Conservation (phyloP, 2,888 invertebrate species). For the Pristionchus japonicus region DNA sequence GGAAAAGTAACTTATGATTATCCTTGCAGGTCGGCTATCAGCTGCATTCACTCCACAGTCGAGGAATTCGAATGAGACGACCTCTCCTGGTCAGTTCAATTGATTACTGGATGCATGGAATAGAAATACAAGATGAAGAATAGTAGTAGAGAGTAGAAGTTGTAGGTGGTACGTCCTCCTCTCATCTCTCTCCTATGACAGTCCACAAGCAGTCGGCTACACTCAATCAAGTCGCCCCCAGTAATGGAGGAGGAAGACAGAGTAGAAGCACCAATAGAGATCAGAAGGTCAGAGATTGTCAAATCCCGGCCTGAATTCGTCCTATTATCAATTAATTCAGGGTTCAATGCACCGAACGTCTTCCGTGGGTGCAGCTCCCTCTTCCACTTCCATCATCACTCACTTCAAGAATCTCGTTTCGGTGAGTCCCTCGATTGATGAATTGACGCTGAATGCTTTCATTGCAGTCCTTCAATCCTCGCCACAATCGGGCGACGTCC, state of each 20-base stretch:
- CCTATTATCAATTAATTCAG: neutral
- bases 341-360: constrained; percentile 59
- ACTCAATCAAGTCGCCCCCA: neutral
- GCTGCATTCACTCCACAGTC: constrained; percentile 38
- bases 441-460: too few relatives aligned
- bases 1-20: neutral
- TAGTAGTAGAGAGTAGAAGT: neutral
- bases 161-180: constrained; percentile 35
- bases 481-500: constrained; percentile 1
- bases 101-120: neutral
- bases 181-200: constrained; percentile 35
- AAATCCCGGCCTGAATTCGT: neutral
- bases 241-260: constrained; percentile 43
- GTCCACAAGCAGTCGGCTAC: neutral
- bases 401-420: constrained; percentile 65
- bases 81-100: constrained; percentile 13
- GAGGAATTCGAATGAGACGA: constrained; percentile 32
- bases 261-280: constrained; percentile 33
- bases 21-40: constrained; percentile 26
- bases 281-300: constrained; percentile 7
- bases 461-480: constrained; percentile 42
- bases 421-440: neutral
- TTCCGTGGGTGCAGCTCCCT: constrained; percentile 60
- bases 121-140: neutral
- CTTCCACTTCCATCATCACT: constrained; percentile 59